A percentile compares a stretch with the other conserved stretches of the same genome.
Conservation (phyloP, 1,140 invertebrate genomes). For the Rhyacophila brunnea region DNA sequence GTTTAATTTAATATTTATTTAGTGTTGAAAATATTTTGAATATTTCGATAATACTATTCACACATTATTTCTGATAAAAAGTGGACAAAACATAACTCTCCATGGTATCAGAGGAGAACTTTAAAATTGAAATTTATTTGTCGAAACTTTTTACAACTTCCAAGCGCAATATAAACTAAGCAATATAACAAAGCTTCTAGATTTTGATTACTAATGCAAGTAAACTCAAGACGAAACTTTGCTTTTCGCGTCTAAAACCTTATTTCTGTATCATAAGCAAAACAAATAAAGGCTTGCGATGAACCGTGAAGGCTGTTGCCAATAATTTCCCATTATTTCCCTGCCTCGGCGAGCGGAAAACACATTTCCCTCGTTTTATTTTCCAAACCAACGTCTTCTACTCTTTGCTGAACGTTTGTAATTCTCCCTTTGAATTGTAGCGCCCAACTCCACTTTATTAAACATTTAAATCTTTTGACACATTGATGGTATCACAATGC, state of each 20-base stretch:
- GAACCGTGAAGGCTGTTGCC: conserved; percentile 27
- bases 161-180: no score
- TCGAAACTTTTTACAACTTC: no score
- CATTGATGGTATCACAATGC: background rate
- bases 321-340: conserved; percentile 29
- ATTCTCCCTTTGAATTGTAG: background rate
- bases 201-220: no score
- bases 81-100: no score
- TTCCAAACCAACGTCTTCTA: background rate
- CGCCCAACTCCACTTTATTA: conserved; percentile 1
- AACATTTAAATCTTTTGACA: conserved; percentile 3
- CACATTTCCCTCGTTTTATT: conserved; percentile 19
- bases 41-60: no score
- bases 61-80: no score
- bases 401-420: conserved; percentile 2
- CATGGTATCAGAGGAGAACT: no score
- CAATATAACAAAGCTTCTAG: no score
- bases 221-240: background rate
- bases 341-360: conserved; percentile 15
- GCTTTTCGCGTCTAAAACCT: conserved; percentile 9
- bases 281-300: conserved; percentile 27
- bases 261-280: conserved; percentile 22
- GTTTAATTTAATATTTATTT: no score
- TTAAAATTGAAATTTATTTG: no score
- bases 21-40: no score